phyloP scores from a whole-genome alignment of 1,140 invertebrate genomes.

The Bombyx mori region DNA sequence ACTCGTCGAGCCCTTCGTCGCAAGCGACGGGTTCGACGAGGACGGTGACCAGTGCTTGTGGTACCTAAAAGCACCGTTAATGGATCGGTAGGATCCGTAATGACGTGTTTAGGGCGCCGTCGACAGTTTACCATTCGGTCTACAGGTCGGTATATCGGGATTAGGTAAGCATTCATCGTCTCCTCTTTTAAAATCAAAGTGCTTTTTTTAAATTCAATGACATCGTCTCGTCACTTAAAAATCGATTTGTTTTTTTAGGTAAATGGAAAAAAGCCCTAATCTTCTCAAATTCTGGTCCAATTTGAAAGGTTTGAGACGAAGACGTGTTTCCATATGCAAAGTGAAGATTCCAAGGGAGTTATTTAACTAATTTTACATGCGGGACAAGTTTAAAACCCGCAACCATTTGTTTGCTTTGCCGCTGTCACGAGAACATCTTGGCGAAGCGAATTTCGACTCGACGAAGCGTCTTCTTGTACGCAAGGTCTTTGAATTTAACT shows the following conservation, averaged over 20 bases:
- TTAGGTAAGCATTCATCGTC: too few relatives aligned
- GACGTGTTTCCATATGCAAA: constrained; percentile 50
- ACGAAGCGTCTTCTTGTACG: constrained; percentile 7
- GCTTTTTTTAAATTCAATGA: too few relatives aligned
- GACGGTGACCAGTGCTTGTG: too few relatives aligned
- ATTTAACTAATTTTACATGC: constrained; percentile 61
- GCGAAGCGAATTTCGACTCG: constrained; percentile 16
- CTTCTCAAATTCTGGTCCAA: constrained; percentile 40
- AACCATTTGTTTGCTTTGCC: constrained; percentile 43
- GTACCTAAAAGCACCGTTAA: too few relatives aligned
- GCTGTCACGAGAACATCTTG: constrained; percentile 27
- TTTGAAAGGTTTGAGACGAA: constrained; percentile 57
- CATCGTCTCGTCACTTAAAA: constrained; percentile 6
- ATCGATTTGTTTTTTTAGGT: constrained; percentile 21
- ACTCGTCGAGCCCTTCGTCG: too few relatives aligned
- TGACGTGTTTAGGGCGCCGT: too few relatives aligned
- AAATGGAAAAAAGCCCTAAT: constrained; percentile 39
- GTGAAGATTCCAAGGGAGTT: constrained; percentile 40
- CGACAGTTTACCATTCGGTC: too few relatives aligned
- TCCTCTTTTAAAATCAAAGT: too few relatives aligned
- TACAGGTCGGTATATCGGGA: too few relatives aligned
- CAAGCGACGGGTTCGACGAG: too few relatives aligned
- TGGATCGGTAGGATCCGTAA: too few relatives aligned
- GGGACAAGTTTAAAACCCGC: constrained; percentile 50
- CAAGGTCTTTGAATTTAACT: constrained; percentile 26